These are phyloP conservation scores for Boleophthalmus pectinirostris DNA, from an alignment of 2,113 vertebrate species.

Conservation along the genomic window DNA sequence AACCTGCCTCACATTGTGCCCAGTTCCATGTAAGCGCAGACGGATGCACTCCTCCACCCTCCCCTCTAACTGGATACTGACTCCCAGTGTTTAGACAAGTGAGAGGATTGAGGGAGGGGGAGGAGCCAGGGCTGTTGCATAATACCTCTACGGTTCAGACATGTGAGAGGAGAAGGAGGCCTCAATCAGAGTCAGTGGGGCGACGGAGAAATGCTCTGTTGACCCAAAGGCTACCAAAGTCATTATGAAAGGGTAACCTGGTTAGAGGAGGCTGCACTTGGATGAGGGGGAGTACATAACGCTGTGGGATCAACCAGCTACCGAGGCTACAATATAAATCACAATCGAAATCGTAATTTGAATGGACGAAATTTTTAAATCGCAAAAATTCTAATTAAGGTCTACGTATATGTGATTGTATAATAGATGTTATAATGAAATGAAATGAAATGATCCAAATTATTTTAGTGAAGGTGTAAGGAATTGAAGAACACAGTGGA, in stretches of 20 bases:
- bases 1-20: conserved; percentile 56
- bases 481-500: no score
- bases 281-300: background rate
- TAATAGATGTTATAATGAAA: no score
- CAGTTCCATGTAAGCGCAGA: conserved; percentile 21
- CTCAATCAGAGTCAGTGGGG: conserved; percentile 44
- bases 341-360: no score
- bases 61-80: background rate
- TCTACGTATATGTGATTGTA: no score
- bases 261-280: conserved; percentile 21
- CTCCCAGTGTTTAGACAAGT: conserved; percentile 47
- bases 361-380: no score
- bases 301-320: no score
- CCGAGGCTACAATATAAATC: no score
- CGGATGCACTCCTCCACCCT: background rate
- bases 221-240: conserved; percentile 24
- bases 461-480: no score
- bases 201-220: conserved; percentile 36
- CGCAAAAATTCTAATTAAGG: no score
- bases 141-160: conserved; percentile 43
- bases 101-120: background rate
- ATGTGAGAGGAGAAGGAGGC: conserved; percentile 44
- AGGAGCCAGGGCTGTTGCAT: conserved; percentile 35
- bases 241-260: conserved; percentile 50
- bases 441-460: no score